Evolutionary conservation across 2,797 vertebrate species (phyloP).

Genomic region (Garrulus glandarius): DNA sequence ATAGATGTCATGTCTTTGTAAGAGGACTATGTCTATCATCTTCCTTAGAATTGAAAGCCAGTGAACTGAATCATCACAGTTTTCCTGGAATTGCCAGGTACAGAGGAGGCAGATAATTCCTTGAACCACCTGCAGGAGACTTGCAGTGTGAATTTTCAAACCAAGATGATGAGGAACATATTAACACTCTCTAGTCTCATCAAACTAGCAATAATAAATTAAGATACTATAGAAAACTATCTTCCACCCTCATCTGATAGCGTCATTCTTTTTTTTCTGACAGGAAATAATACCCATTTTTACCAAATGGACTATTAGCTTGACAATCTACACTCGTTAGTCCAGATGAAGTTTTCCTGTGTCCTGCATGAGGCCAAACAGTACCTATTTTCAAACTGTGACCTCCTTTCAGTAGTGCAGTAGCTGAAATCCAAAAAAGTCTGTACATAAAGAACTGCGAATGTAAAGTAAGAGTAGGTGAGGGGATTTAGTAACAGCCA

Average conservation of each 20-base stretch:
- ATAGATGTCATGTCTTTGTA: background rate
- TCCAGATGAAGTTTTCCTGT: fast-evolving
- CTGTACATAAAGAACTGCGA: background rate
- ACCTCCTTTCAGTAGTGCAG: background rate
- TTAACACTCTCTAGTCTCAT: background rate
- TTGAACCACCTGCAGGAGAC: background rate
- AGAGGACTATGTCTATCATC: background rate
- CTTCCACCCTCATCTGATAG: background rate
- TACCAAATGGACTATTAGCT: background rate
- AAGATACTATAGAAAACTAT: background rate
- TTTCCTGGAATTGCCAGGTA: background rate
- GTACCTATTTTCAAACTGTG: background rate
- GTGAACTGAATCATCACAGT: background rate
- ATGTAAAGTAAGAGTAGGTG: background rate
- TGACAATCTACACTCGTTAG: background rate
- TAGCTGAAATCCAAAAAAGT: background rate
- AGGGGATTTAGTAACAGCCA: background rate
- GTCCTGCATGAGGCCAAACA: background rate
- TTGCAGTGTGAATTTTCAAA: background rate
- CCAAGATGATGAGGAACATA: background rate
- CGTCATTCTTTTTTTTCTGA: background rate
- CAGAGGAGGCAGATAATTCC: background rate
- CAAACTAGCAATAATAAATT: background rate
- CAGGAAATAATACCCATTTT: background rate
- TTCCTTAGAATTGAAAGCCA: background rate